These are phyloP conservation scores for Mixornis gularis DNA, from an alignment of 2,113 vertebrate species.

Conservation along the genomic window DNA sequence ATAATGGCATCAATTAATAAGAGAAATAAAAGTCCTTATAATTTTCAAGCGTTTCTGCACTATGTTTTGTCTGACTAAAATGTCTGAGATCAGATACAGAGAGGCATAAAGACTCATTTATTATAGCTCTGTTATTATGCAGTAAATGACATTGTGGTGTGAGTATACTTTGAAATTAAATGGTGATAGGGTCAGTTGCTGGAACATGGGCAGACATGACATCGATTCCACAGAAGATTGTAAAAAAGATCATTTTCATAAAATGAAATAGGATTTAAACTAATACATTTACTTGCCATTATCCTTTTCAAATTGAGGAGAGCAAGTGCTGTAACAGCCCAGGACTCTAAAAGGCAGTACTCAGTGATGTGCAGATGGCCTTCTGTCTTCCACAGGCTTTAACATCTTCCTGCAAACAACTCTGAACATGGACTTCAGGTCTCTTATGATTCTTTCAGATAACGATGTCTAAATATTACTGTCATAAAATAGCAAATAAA, in stretches of 20 bases:
- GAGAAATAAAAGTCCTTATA: neutral
- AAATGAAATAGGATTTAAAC: neutral
- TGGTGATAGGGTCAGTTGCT: neutral
- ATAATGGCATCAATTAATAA: neutral
- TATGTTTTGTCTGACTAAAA: neutral
- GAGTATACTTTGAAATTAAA: neutral
- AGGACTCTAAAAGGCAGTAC: neutral
- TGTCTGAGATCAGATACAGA: neutral
- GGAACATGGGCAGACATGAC: neutral
- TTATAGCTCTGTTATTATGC: neutral
- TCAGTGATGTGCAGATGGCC: neutral
- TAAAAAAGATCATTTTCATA: neutral
- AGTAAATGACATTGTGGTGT: neutral
- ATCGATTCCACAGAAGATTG: neutral
- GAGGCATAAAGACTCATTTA: neutral
- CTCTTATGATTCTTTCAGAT: neutral
- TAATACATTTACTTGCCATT: neutral
- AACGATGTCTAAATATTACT: neutral
- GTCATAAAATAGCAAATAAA: neutral
- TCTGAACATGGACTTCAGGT: neutral
- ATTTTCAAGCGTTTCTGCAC: neutral
- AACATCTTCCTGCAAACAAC: neutral
- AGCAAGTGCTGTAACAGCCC: neutral
- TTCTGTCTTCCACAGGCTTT: neutral
- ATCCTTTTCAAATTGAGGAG: neutral